A percentile compares a stretch with the other conserved stretches of the same genome.
phyloP scores from a whole-genome alignment of 35 echinoderm and acorn worm species.

The Hemicentrotus pulcherrimus region DNA sequence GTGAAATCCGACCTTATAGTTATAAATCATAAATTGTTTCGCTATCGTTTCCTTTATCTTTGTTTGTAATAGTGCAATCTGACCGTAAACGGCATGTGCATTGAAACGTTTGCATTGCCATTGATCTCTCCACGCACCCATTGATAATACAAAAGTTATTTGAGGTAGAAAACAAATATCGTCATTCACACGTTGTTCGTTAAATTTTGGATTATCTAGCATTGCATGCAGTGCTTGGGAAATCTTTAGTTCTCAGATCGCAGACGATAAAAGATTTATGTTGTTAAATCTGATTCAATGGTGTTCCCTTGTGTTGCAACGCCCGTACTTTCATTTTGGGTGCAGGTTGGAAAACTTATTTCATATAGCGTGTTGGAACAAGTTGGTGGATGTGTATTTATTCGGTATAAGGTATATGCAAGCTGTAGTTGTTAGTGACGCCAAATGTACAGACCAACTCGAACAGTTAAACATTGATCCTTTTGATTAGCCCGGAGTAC shows the following conservation, averaged over 20 bases:
- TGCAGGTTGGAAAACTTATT: background rate
- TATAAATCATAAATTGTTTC: background rate
- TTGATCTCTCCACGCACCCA: background rate
- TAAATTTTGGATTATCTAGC: background rate
- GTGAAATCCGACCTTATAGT: no score
- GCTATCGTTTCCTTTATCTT: background rate
- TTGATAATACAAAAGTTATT: background rate
- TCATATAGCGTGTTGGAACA: no score
- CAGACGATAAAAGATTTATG: background rate
- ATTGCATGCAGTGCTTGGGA: background rate
- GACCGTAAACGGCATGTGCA: background rate
- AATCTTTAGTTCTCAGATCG: background rate
- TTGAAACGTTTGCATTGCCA: background rate
- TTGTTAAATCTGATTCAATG: background rate
- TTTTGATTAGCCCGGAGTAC: no score
- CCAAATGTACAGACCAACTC: no score
- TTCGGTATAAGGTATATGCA: no score
- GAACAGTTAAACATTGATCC: no score
- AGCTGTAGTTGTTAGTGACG: no score
- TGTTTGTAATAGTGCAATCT: background rate
- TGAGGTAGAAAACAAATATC: background rate
- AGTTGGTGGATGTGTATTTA: no score
- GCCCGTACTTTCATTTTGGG: background rate
- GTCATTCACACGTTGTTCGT: background rate
- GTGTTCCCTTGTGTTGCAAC: background rate